A percentile compares a stretch with the other conserved stretches of the same genome.
phyloP scores from a whole-genome alignment of 2,113 vertebrate genomes.

The Tragulus kanchil region DNA sequence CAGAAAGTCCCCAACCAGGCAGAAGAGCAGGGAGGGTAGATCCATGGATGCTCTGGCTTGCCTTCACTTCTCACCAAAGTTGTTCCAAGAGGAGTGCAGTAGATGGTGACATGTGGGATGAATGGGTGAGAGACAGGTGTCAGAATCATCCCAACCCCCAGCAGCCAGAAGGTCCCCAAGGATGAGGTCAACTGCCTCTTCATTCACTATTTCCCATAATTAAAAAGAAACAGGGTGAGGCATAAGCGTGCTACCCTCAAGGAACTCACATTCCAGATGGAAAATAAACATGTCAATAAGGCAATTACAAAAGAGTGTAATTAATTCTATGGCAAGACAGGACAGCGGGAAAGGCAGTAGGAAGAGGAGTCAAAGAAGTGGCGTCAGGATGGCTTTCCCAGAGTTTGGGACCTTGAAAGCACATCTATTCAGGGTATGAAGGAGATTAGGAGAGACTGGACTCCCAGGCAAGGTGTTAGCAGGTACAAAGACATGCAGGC shows the following conservation, averaged over 20 bases:
- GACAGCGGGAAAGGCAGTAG: not conserved
- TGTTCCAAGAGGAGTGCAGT: not conserved
- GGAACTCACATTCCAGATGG: not conserved
- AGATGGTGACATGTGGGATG: not conserved
- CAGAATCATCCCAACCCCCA: not conserved
- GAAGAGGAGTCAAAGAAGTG: not conserved
- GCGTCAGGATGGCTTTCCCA: not conserved
- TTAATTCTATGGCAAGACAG: not conserved
- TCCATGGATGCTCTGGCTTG: not conserved
- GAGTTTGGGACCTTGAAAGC: not conserved
- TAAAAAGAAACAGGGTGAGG: not conserved
- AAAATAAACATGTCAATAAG: constrained; percentile 20
- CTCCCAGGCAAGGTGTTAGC: not conserved
- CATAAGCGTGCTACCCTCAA: not conserved
- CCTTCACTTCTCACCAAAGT: not conserved
- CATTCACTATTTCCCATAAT: not conserved
- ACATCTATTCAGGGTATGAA: not conserved
- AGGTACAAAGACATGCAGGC: not conserved
- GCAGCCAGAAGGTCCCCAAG: not conserved
- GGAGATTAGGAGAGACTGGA: not conserved
- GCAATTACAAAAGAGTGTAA: not conserved
- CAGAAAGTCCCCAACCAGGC: not conserved
- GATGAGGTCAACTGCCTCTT: not conserved
- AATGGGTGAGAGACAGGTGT: not conserved
- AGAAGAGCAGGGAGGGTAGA: not conserved